Conservation (phyloP, 2,113 vertebrate species). For the Origma solitaria region DNA sequence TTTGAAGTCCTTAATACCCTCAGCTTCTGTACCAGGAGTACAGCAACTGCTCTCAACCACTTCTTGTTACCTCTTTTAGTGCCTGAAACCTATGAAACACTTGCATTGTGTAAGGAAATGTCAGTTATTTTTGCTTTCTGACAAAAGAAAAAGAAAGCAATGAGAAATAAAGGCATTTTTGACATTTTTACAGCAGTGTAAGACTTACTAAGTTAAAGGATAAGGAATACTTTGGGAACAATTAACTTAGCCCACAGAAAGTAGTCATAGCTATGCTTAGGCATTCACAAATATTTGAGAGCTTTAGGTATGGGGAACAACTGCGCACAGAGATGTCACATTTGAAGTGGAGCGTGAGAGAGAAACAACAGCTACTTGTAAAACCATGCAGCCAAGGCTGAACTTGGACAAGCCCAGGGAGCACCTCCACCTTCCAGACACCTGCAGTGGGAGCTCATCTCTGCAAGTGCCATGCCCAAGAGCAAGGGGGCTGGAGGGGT, state of each 20-base stretch:
- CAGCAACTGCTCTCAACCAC: background rate
- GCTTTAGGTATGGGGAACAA: background rate
- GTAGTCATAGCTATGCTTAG: background rate
- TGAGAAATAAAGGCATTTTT: background rate
- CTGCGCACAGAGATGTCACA: background rate
- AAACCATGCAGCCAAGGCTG: accelerated
- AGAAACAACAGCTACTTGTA: background rate
- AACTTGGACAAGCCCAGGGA: background rate
- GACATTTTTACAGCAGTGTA: background rate
- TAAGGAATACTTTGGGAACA: background rate
- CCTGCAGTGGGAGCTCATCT: background rate
- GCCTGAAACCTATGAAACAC: background rate
- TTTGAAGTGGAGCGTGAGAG: background rate
- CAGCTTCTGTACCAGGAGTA: background rate
- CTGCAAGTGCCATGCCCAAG: accelerated
- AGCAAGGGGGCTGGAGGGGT: background rate
- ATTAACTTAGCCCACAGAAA: background rate
- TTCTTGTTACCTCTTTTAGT: background rate
- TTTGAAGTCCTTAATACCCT: background rate
- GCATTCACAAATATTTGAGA: background rate
- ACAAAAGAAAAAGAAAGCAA: background rate
- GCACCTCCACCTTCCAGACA: background rate
- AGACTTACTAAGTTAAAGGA: background rate
- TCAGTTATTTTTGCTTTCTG: background rate
- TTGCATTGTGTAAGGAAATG: background rate